A percentile compares a stretch with the other conserved stretches of the same genome.
Evolutionary conservation across 2,113 vertebrate genomes (phyloP).

Genomic region (Progne subis): DNA sequence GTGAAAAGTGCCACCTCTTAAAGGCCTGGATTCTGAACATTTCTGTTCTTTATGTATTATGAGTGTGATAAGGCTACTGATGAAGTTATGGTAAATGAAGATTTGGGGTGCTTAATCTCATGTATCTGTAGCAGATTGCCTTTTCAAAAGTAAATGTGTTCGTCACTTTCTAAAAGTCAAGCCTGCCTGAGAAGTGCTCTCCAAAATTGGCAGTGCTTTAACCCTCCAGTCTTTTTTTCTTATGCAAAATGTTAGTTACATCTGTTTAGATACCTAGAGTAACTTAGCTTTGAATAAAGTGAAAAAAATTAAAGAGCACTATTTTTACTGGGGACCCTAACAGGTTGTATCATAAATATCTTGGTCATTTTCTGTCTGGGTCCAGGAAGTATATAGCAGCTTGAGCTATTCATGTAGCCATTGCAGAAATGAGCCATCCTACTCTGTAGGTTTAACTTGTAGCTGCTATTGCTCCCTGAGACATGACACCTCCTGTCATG

Average conservation of each 20-base stretch:
- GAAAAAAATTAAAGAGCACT: not conserved
- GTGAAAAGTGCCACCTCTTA: not conserved
- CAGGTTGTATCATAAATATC: not conserved
- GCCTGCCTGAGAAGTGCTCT: slow-evolving; percentile 59
- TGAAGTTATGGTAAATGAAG: not conserved
- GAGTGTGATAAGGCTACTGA: not conserved
- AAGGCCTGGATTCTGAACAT: not conserved
- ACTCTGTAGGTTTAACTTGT: not conserved
- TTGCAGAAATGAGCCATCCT: not conserved
- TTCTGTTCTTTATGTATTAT: not conserved
- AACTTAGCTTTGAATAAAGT: not conserved
- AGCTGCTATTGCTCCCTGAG: not conserved
- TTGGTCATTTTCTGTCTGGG: not conserved
- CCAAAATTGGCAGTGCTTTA: slow-evolving; percentile 42
- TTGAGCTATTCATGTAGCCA: not conserved
- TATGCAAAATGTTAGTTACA: not conserved
- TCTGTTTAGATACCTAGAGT: not conserved
- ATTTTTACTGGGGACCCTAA: not conserved
- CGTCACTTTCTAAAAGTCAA: slow-evolving; percentile 61
- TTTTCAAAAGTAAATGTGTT: not conserved
- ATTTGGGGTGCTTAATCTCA: not conserved
- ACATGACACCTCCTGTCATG: not conserved
- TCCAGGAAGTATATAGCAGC: not conserved
- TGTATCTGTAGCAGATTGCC: slow-evolving; percentile 14
- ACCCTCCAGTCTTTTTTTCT: not conserved